Percentiles rank a stretch among this genome's conserved stretches.
Conservation (phyloP, 2,113 vertebrate genomes). For the Tonatia bakeri region DNA sequence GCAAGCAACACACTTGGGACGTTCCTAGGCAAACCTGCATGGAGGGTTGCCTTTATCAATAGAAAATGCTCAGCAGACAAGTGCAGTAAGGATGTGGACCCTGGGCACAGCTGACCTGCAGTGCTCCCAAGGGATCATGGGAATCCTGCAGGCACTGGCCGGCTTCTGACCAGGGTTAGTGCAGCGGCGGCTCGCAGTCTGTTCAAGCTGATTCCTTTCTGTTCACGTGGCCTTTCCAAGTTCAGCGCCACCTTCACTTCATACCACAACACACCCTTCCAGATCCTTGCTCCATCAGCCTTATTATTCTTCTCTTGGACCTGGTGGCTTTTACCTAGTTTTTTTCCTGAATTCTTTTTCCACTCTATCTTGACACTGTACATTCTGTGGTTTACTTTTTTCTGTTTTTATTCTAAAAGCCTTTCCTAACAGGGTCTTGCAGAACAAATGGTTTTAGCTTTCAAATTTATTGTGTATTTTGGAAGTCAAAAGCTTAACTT, state of each 20-base stretch:
- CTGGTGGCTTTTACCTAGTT: not conserved
- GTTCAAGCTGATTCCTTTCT: not conserved
- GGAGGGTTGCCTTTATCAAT: not conserved
- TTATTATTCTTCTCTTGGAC: not conserved
- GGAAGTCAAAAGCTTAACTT: not conserved
- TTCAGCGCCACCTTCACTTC: not conserved
- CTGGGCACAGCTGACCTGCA: too few relatives aligned
- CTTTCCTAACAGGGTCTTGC: not conserved
- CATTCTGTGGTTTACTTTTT: not conserved
- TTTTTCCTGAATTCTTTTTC: not conserved
- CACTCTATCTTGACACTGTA: not conserved
- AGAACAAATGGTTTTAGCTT: not conserved
- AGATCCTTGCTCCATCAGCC: not conserved
- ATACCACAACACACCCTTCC: not conserved
- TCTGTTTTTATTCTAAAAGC: not conserved
- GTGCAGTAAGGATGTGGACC: not conserved
- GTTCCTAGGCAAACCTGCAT: not conserved
- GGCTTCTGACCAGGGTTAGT: not conserved
- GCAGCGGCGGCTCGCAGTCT: too few relatives aligned
- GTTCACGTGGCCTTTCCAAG: not conserved
- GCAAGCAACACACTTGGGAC: not conserved
- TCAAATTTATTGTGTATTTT: not conserved
- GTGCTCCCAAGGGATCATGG: fast-evolving
- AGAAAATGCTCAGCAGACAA: not conserved
- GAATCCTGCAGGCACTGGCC: not conserved